phyloP scores from a whole-genome alignment of 2,797 vertebrate species.

The Macroramphosus scolopax region DNA sequence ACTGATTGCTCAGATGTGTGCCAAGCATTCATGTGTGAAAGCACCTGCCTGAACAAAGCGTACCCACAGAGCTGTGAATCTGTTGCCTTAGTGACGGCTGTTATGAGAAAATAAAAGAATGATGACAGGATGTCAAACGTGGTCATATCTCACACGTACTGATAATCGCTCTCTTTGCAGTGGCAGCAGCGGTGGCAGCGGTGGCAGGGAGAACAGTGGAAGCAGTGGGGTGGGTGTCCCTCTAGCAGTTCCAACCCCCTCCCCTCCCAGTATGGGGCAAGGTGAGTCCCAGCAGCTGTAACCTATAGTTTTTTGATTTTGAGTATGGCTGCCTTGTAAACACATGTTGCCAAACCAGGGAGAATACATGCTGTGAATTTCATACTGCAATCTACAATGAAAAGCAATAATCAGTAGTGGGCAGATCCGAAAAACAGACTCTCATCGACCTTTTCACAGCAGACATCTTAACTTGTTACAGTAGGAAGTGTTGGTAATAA shows the following conservation, averaged over 20 bases:
- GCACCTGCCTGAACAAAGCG: neutral
- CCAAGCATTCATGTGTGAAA: slow-evolving; percentile 1
- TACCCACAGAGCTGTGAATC: slow-evolving; percentile 2
- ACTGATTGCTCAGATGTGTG: no score
- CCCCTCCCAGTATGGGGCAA: slow-evolving; percentile 92
- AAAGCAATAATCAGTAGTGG: no score
- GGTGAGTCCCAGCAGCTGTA: slow-evolving; percentile 69
- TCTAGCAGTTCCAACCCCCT: slow-evolving; percentile 96
- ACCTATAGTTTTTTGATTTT: neutral
- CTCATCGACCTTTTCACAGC: no score
- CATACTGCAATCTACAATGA: no score
- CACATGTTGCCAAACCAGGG: no score
- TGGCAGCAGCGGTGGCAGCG: slow-evolving; percentile 95
- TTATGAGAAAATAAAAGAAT: no score
- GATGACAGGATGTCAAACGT: no score
- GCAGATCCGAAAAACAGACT: no score
- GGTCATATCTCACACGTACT: slow-evolving; percentile 25
- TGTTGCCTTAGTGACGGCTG: slow-evolving; percentile 40
- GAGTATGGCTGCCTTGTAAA: no score
- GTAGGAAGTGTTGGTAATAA: no score
- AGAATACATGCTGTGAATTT: no score
- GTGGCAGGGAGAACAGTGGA: slow-evolving; percentile 95
- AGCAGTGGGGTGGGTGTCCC: slow-evolving; percentile 88
- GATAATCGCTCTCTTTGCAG: slow-evolving; percentile 61
- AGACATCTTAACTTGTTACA: no score